Conservation (phyloP, 2,113 vertebrate species). For the Tretioscincus oriximinensis region DNA sequence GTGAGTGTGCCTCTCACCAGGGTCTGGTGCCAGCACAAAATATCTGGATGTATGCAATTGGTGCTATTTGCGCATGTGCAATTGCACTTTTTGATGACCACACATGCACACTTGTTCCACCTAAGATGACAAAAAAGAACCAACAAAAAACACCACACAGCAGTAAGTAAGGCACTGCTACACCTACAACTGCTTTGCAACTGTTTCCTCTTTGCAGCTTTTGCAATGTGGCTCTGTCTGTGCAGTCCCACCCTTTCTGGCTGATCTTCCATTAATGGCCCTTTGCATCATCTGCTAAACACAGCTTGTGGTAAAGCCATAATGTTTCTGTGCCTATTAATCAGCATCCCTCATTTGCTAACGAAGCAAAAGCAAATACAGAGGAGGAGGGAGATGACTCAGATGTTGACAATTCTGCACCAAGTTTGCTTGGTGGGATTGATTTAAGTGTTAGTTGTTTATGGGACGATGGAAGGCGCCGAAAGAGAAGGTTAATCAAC, state of each 20-base stretch:
- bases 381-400: background rate
- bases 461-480: background rate
- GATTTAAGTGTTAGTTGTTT: background rate
- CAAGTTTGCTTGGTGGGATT: background rate
- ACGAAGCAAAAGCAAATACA: background rate
- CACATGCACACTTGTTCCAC: too few species aligned
- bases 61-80: too few species aligned
- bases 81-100: too few species aligned
- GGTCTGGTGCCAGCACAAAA: too few species aligned
- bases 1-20: too few species aligned
- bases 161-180: too few species aligned
- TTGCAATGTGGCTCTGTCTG: background rate
- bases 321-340: background rate
- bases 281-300: background rate
- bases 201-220: background rate
- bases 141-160: too few species aligned
- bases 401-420: background rate
- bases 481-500: background rate
- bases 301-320: conserved; percentile 2
- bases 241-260: background rate
- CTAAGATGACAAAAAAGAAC: too few species aligned
- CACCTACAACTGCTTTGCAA: too few species aligned
- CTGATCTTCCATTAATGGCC: background rate
- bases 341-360: background rate
- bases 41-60: too few species aligned